Evolutionary conservation across 2,888 invertebrate genomes (phyloP).

Genomic region (Idaea aversata): DNA sequence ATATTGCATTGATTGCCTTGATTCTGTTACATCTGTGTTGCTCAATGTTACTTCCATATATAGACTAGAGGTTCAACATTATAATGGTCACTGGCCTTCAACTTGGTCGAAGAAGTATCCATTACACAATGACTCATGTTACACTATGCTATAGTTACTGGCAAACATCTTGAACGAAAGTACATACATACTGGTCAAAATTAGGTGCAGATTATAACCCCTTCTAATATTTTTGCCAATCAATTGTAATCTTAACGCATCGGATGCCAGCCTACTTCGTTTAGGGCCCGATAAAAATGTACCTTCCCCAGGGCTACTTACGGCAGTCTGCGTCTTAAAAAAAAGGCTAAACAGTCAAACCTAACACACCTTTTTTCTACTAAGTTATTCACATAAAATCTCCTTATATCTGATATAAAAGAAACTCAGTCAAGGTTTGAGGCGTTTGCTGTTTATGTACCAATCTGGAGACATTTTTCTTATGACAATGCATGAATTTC

Average conservation of each 20-base stretch:
- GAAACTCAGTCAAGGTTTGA: too few species aligned
- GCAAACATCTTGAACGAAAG: conserved; percentile 1
- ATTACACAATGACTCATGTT: conserved; percentile 11
- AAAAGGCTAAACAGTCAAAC: too few species aligned
- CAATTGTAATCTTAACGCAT: too few species aligned
- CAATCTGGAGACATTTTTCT: background rate
- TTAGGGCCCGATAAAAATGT: too few species aligned
- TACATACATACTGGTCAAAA: background rate
- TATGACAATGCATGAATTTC: conserved; percentile 2
- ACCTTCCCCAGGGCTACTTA: too few species aligned
- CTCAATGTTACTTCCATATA: conserved; percentile 47
- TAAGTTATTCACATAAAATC: too few species aligned
- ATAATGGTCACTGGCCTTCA: conserved; percentile 40
- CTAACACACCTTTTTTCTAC: too few species aligned
- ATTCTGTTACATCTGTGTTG: conserved; percentile 32
- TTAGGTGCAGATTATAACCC: background rate
- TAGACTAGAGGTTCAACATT: conserved; percentile 21
- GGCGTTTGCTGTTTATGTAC: too few species aligned
- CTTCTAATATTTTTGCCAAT: too few species aligned
- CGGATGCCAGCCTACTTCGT: too few species aligned
- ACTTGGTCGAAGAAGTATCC: conserved; percentile 31
- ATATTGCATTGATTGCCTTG: conserved; percentile 32
- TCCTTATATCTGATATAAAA: too few species aligned
- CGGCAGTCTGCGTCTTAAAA: too few species aligned
- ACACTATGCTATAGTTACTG: conserved; percentile 8